These are phyloP conservation scores for Meta bourneti DNA, from an alignment of 2,888 invertebrate species.

Conservation along the genomic window DNA sequence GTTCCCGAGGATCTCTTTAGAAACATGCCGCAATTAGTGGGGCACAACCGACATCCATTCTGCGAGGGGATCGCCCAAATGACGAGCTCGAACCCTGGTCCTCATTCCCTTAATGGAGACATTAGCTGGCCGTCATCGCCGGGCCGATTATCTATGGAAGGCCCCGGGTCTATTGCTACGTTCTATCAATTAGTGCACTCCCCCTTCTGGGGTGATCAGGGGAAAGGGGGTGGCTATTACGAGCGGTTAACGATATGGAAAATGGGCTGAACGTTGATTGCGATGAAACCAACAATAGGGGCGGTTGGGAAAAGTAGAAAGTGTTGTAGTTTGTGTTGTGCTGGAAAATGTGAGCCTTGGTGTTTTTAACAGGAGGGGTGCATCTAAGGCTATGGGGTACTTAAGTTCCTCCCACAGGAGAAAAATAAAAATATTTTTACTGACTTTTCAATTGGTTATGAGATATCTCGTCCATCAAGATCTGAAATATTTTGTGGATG, in stretches of 20 bases:
- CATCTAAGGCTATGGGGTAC: too few relatives aligned
- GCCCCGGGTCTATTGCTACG: constrained; percentile 52
- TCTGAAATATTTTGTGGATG: too few relatives aligned
- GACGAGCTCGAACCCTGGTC: constrained; percentile 48
- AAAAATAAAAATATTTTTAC: too few relatives aligned
- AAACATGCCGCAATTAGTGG: constrained; percentile 58
- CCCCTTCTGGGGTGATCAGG: constrained; percentile 10
- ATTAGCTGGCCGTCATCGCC: constrained; percentile 43
- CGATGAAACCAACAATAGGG: constrained; percentile 41
- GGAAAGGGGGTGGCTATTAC: constrained; percentile 36
- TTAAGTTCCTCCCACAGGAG: too few relatives aligned
- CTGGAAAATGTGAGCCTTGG: too few relatives aligned
- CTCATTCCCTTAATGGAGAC: constrained; percentile 54
- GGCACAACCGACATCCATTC: constrained; percentile 30
- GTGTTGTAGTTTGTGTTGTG: too few relatives aligned
- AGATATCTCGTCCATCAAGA: too few relatives aligned
- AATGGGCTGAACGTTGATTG: constrained; percentile 67
- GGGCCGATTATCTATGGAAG: constrained; percentile 34
- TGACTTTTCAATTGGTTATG: too few relatives aligned
- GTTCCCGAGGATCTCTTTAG: constrained; percentile 34
- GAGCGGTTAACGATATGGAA: constrained; percentile 69
- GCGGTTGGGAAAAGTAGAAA: neutral
- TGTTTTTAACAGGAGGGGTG: too few relatives aligned
- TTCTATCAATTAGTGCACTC: constrained; percentile 65
- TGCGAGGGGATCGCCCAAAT: constrained; percentile 12